These are phyloP conservation scores for Troilus luridus DNA, from an alignment of 2,888 invertebrate species.

Conservation along the genomic window DNA sequence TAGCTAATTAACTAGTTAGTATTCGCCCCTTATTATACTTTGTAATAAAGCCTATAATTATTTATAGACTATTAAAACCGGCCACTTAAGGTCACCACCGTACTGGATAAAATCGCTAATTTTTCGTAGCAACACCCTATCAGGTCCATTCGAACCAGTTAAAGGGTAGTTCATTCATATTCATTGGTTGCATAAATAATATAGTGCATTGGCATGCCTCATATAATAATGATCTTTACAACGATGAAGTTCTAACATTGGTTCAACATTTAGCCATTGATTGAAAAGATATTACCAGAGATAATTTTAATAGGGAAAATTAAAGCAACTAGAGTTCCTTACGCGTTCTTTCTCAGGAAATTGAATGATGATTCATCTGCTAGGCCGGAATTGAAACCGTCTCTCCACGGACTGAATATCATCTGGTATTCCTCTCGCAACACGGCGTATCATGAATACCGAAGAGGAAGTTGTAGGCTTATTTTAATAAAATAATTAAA, in stretches of 20 bases:
- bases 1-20: not conserved
- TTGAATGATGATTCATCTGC: not conserved
- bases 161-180: too few relatives aligned
- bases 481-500: not conserved
- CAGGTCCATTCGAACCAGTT: too few relatives aligned
- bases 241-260: not conserved
- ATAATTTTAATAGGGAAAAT: not conserved
- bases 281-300: not conserved
- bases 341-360: not conserved
- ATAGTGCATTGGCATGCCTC: too few relatives aligned
- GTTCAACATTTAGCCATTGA: not conserved
- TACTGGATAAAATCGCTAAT: too few relatives aligned
- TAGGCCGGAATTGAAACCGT: not conserved
- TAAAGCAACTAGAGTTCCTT: not conserved
- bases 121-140: too few relatives aligned
- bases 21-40: not conserved
- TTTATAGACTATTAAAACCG: not conserved
- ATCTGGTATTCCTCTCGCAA: not conserved
- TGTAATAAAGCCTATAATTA: not conserved
- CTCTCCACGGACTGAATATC: not conserved
- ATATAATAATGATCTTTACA: not conserved
- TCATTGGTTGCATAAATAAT: too few relatives aligned
- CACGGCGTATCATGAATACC: not conserved
- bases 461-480: not conserved
- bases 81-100: not conserved